Conservation (phyloP, 2,888 invertebrate species). For the Drosophila neutralis region DNA sequence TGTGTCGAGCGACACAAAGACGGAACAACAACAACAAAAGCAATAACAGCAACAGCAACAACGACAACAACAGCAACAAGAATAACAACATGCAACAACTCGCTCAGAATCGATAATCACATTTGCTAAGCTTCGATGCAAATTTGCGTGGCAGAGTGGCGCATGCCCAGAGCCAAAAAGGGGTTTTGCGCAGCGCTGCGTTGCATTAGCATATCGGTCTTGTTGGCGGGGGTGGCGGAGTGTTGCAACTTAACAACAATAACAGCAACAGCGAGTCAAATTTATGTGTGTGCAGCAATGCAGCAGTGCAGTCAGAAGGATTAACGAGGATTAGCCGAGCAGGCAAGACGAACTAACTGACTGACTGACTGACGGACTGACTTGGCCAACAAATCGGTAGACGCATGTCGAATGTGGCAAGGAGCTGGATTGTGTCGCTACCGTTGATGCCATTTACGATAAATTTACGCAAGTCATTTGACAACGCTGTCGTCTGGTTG, state of each 20-base stretch:
- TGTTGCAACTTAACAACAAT: slow-evolving; percentile 34
- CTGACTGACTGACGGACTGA: slow-evolving; percentile 15
- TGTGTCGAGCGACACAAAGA: slow-evolving; percentile 49
- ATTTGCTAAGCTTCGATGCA: slow-evolving; percentile 30
- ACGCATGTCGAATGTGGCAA: slow-evolving; percentile 56
- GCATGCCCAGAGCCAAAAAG: slow-evolving; percentile 47
- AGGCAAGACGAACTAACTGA: slow-evolving; percentile 37
- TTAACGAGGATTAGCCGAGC: slow-evolving; percentile 74
- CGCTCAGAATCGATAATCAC: slow-evolving; percentile 17
- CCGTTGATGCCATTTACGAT: slow-evolving; percentile 82
- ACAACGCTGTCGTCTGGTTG: slow-evolving; percentile 60
- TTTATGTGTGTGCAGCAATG: slow-evolving; percentile 66
- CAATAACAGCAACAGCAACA: slow-evolving; percentile 12
- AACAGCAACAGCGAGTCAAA: slow-evolving; percentile 41
- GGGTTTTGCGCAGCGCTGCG: slow-evolving; percentile 46
- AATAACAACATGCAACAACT: slow-evolving; percentile 42
- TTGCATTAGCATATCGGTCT: slow-evolving; percentile 72
- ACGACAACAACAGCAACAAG: slow-evolving; percentile 29
- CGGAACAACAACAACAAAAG: slow-evolving; percentile 5
- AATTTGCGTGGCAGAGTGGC: slow-evolving; percentile 58
- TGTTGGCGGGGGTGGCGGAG: slow-evolving; percentile 33
- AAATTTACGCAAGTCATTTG: slow-evolving; percentile 83
- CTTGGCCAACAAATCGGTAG: slow-evolving; percentile 34
- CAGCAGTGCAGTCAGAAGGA: slow-evolving; percentile 55
- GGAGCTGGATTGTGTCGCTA: slow-evolving; percentile 38